These are phyloP conservation scores for Amiota minor DNA, from an alignment of 2,888 invertebrate genomes.

Conservation along the genomic window DNA sequence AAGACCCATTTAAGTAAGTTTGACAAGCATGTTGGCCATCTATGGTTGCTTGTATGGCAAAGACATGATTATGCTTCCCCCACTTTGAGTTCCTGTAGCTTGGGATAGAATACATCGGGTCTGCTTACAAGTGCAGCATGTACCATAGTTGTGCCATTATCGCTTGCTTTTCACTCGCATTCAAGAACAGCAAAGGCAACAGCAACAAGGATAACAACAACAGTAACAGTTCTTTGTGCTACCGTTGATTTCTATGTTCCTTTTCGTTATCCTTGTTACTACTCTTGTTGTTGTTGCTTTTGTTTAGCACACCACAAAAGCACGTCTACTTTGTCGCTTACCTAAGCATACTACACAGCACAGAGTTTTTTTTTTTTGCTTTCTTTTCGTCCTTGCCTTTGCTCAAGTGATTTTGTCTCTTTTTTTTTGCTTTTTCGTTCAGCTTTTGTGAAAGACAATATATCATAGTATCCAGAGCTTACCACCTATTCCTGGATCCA, in stretches of 20 bases:
- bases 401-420: neutral
- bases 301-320: slow-evolving; percentile 14
- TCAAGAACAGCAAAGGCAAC: slow-evolving; percentile 40
- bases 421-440: slow-evolving; percentile 39
- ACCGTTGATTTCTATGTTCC: too few relatives aligned
- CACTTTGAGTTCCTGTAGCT: too few relatives aligned
- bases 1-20: too few relatives aligned
- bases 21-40: too few relatives aligned
- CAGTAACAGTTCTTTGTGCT: slow-evolving; percentile 26
- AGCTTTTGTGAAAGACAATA: slow-evolving; percentile 66
- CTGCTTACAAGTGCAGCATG: slow-evolving; percentile 67
- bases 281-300: neutral
- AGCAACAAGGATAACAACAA: slow-evolving; percentile 22
- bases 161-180: slow-evolving; percentile 61
- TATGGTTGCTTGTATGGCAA: too few relatives aligned
- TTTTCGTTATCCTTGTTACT: too few relatives aligned
- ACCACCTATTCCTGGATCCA: too few relatives aligned
- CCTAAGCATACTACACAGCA: neutral
- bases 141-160: slow-evolving; percentile 58
- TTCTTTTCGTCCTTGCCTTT: neutral
- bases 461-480: slow-evolving; percentile 58
- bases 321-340: neutral
- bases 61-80: too few relatives aligned
- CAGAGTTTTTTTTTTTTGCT: neutral
- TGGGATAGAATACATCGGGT: slow-evolving; percentile 39